These are phyloP conservation scores for Homarus americanus DNA, from an alignment of 1,140 invertebrate genomes.

Conservation along the genomic window DNA sequence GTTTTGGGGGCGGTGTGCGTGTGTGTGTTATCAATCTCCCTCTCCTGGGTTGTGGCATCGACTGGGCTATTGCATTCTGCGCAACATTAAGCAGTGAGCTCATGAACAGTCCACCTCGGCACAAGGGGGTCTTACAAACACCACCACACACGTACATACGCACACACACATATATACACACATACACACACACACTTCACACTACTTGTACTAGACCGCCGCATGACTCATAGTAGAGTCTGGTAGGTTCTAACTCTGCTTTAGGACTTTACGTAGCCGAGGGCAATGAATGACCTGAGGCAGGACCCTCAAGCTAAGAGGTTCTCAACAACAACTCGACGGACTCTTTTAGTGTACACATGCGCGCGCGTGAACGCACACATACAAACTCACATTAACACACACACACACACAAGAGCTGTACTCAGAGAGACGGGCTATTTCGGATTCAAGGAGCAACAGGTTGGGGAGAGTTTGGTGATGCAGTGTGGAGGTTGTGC, in stretches of 20 bases:
- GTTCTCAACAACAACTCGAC: no score
- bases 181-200: neutral
- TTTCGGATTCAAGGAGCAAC: conserved; percentile 38
- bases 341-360: no score
- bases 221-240: no score
- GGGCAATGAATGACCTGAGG: no score
- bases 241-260: no score
- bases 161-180: conserved; percentile 29
- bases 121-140: conserved; percentile 61
- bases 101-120: conserved; percentile 47
- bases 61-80: conserved; percentile 35
- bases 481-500: neutral
- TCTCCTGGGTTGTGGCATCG: conserved; percentile 37
- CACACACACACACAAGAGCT: conserved; percentile 46
- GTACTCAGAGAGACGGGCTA: conserved; percentile 34
- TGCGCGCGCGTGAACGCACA: conserved; percentile 13
- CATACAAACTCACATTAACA: conserved; percentile 20
- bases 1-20: no score
- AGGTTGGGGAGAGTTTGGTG: neutral
- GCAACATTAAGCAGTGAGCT: conserved; percentile 56
- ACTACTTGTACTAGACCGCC: no score
- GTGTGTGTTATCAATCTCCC: neutral
- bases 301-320: no score
- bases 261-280: no score
- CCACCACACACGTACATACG: conserved; percentile 5